Percentiles rank a stretch among this genome's conserved stretches.
Conservation (phyloP, 2,113 vertebrate species). For the Pitta sordida region DNA sequence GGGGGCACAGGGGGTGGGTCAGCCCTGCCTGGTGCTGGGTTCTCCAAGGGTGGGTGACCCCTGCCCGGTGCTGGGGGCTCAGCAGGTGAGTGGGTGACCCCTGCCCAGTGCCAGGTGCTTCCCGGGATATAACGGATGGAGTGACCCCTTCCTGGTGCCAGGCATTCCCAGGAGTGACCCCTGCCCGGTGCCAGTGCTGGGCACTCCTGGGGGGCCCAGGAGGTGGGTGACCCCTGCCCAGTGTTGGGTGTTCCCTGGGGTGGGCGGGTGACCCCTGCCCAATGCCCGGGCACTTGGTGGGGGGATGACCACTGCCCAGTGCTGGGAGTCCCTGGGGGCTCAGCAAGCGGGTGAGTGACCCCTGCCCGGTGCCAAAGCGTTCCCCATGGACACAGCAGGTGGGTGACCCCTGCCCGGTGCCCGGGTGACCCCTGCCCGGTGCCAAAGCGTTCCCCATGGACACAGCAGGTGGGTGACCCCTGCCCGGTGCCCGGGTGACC, state of each 20-base stretch:
- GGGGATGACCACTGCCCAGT: not conserved
- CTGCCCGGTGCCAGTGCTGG: not conserved
- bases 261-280: not conserved
- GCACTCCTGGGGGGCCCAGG: too few relatives aligned
- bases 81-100: not conserved
- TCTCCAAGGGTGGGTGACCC: too few relatives aligned
- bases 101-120: too few relatives aligned
- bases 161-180: not conserved
- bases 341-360: not conserved
- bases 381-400: rapidly evolving
- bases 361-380: not conserved
- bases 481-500: not conserved
- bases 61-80: too few relatives aligned
- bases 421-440: not conserved
- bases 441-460: not conserved
- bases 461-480: not conserved
- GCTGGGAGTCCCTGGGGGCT: too few relatives aligned
- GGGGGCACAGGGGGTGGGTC: not conserved
- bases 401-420: not conserved
- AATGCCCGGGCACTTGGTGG: too few relatives aligned
- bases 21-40: too few relatives aligned
- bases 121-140: too few relatives aligned
- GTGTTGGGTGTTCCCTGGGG: too few relatives aligned
- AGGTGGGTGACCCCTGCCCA: not conserved
- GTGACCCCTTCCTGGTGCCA: too few relatives aligned